These are phyloP conservation scores for Pseudolaguvia tuberculata DNA, from an alignment of 2,113 vertebrate genomes.

Conservation along the genomic window DNA sequence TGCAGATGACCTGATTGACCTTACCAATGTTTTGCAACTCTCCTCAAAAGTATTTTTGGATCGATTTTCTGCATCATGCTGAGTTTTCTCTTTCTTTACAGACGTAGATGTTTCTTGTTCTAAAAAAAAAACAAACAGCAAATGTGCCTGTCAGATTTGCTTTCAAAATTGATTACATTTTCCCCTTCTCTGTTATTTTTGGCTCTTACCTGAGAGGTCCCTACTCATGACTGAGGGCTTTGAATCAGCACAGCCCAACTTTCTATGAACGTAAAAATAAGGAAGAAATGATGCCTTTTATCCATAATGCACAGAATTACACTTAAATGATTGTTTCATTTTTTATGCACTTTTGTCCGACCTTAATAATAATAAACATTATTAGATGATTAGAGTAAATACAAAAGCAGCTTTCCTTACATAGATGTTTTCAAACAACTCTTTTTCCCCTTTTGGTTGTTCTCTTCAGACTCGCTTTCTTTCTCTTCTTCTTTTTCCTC, in stretches of 20 bases:
- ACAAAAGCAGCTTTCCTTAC: slow-evolving; percentile 64
- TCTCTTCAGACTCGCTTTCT: slow-evolving; percentile 55
- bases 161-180: slow-evolving; percentile 10
- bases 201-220: slow-evolving; percentile 54
- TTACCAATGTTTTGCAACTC: slow-evolving; percentile 57
- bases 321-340: neutral
- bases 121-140: slow-evolving; percentile 47
- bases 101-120: slow-evolving; percentile 40
- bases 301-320: neutral
- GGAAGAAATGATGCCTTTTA: neutral
- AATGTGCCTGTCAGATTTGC: slow-evolving; percentile 8
- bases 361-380: slow-evolving; percentile 12
- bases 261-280: slow-evolving; percentile 50
- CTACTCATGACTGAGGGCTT: slow-evolving; percentile 36
- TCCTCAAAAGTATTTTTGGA: slow-evolving; percentile 43
- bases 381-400: neutral
- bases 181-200: neutral
- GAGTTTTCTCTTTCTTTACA: slow-evolving; percentile 36
- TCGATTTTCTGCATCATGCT: slow-evolving; percentile 27
- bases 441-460: slow-evolving; percentile 72
- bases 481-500: slow-evolving; percentile 49
- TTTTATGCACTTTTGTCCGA: neutral
- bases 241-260: slow-evolving; percentile 52
- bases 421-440: slow-evolving; percentile 85
- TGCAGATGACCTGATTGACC: slow-evolving; percentile 31